Percentiles rank a stretch among this genome's conserved stretches.
These are phyloP conservation scores for Amblyraja radiata DNA, from an alignment of 2,797 vertebrate species.

Conservation along the genomic window DNA sequence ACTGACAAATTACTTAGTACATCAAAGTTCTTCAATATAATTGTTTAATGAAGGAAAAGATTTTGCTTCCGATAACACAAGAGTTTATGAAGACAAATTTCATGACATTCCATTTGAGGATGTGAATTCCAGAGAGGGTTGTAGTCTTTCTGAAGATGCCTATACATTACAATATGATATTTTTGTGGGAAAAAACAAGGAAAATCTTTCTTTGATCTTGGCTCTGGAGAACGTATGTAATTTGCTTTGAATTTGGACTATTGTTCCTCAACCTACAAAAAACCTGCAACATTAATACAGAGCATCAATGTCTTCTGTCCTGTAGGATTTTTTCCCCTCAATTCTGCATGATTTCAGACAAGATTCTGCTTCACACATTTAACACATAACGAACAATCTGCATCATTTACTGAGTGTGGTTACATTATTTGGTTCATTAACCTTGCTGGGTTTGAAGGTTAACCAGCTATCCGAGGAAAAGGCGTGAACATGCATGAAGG, in stretches of 20 bases:
- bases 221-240: background rate
- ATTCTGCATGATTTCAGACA: conserved; percentile 54
- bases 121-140: background rate
- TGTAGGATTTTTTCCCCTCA: conserved; percentile 58
- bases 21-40: background rate
- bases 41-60: background rate
- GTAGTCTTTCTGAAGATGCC: background rate
- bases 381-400: conserved; percentile 59
- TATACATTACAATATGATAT: background rate
- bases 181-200: background rate
- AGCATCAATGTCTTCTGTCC: conserved; percentile 60
- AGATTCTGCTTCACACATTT: conserved; percentile 55
- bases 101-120: background rate
- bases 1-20: background rate
- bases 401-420: conserved; percentile 55
- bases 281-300: conserved; percentile 64
- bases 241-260: conserved; percentile 43
- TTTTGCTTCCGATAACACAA: background rate
- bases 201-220: background rate
- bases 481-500: conserved; percentile 48
- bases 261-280: conserved; percentile 60
- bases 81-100: background rate
- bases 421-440: conserved; percentile 64
- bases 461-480: conserved; percentile 62
- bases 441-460: conserved; percentile 56